Percentiles rank a stretch among this genome's conserved stretches.
phyloP scores from a whole-genome alignment of 2,888 invertebrate genomes.

The Morinoia aosen region DNA sequence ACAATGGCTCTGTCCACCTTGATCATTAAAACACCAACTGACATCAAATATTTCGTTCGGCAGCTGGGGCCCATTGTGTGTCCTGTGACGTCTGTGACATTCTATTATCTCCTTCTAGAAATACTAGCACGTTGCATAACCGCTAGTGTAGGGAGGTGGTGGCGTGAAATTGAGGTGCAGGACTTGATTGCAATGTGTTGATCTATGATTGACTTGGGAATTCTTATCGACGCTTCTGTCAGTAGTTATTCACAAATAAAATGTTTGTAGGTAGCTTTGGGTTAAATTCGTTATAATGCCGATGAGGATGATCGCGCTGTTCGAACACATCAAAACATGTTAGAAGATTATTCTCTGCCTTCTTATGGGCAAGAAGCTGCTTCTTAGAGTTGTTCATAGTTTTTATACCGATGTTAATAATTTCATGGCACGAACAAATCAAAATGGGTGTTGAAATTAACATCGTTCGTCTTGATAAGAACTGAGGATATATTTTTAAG shows the following conservation, averaged over 20 bases:
- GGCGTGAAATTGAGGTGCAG: not conserved
- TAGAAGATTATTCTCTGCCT: not conserved
- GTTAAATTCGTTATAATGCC: not conserved
- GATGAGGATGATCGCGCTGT: not conserved
- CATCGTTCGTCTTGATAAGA: no score
- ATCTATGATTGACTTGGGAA: not conserved
- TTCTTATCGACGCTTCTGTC: not conserved
- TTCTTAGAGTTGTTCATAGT: no score
- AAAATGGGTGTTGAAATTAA: no score
- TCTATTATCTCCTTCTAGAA: not conserved
- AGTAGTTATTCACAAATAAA: not conserved
- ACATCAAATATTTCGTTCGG: not conserved
- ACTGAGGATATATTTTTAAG: no score
- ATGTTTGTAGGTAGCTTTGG: not conserved
- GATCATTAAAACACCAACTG: not conserved
- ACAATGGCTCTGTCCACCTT: not conserved
- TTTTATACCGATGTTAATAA: no score
- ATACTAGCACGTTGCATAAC: not conserved
- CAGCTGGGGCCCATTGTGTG: not conserved
- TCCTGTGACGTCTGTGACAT: not conserved
- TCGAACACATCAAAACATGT: not conserved
- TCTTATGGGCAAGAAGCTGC: no score
- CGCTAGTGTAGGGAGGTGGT: not conserved
- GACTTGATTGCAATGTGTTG: not conserved
- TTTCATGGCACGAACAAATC: no score